These are phyloP conservation scores for Apeltes quadracus DNA, from an alignment of 2,113 vertebrate genomes.

Conservation along the genomic window DNA sequence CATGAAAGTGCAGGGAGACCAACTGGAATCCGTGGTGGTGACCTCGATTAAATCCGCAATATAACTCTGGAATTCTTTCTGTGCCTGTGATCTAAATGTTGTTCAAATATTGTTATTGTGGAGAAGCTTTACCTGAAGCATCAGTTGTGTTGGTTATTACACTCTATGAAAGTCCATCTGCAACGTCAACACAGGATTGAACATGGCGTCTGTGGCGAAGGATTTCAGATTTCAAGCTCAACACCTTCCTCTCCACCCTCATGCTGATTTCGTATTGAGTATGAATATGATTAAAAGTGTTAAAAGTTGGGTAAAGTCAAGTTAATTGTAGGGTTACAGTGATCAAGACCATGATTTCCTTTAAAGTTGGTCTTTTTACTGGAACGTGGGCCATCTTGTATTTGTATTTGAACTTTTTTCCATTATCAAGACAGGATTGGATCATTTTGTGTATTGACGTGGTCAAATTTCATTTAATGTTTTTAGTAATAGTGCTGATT, in stretches of 20 bases:
- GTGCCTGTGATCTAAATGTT: slow-evolving; percentile 16
- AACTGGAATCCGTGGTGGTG: not conserved
- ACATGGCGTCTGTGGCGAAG: slow-evolving; percentile 23
- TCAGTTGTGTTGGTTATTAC: slow-evolving; percentile 24
- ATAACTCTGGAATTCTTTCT: not conserved
- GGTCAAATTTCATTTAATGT: not conserved
- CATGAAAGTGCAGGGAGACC: not conserved
- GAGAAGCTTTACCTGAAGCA: not conserved
- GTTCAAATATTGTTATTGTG: slow-evolving; percentile 15
- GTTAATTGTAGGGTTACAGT: not conserved
- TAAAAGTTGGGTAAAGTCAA: not conserved
- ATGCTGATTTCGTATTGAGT: slow-evolving; percentile 5
- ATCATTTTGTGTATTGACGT: not conserved
- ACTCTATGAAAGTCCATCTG: slow-evolving; percentile 25
- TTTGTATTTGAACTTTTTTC: too few species aligned
- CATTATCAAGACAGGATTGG: slow-evolving; percentile 1
- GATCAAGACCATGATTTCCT: not conserved
- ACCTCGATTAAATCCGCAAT: slow-evolving; percentile 6
- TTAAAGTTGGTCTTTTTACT: too few species aligned
- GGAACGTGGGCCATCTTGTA: too few species aligned
- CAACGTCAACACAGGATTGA: slow-evolving; percentile 37
- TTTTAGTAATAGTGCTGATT: not conserved
- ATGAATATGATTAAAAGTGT: not conserved
- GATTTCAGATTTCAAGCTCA: slow-evolving; percentile 9
- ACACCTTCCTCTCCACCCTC: not conserved